Conservation (phyloP, 2,888 invertebrate genomes). For the Camptogramma bilineatum region DNA sequence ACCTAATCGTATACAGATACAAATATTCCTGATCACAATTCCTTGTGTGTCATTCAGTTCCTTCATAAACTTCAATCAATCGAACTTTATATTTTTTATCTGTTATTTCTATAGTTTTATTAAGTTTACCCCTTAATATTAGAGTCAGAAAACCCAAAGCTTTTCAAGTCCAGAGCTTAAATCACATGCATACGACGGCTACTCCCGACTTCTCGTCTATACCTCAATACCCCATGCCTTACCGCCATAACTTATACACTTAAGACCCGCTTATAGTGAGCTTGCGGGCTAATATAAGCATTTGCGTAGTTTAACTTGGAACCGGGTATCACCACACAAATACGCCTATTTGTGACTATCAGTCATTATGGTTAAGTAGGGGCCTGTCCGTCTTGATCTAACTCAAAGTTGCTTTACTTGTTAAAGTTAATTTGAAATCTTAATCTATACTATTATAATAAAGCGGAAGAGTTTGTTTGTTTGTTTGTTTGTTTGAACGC, state of each 20-base stretch:
- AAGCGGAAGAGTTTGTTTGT: too few species aligned
- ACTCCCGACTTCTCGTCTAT: not conserved
- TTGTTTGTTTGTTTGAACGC: too few species aligned
- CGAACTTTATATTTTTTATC: too few species aligned
- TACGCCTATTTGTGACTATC: not conserved
- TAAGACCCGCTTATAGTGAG: slow-evolving; percentile 1
- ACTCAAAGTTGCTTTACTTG: not conserved
- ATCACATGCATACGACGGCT: not conserved
- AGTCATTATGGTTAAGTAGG: not conserved
- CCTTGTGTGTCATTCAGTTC: too few species aligned
- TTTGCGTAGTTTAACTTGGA: slow-evolving; percentile 11
- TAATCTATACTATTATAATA: too few species aligned
- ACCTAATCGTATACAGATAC: too few species aligned
- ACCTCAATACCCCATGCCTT: not conserved
- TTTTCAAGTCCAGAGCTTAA: not conserved
- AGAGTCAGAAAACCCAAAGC: not conserved
- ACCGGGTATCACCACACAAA: slow-evolving; percentile 1
- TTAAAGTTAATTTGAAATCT: too few species aligned
- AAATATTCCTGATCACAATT: too few species aligned
- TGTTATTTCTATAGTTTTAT: too few species aligned
- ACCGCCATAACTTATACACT: not conserved
- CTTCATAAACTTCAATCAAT: too few species aligned
- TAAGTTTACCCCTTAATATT: not conserved
- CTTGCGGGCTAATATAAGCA: slow-evolving; percentile 13
- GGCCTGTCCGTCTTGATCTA: not conserved